Conservation (phyloP, 64 coral and sea anemone species). For the Acropora yongei region DNA sequence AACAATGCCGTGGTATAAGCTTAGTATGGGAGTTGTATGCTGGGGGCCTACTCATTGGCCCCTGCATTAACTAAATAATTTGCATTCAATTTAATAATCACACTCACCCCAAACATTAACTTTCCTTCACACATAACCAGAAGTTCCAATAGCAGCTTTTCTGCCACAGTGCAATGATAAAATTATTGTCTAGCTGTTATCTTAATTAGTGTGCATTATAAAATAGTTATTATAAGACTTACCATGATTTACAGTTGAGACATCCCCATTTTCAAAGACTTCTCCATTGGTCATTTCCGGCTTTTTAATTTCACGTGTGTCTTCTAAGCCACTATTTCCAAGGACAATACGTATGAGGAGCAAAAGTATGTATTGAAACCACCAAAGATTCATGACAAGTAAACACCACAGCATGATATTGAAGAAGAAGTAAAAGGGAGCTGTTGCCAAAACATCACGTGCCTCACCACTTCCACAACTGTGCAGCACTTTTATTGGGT, state of each 20-base stretch:
- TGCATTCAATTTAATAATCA: no score
- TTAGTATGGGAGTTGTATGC: no score
- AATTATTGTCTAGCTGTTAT: no score
- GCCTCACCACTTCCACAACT: conserved; percentile 29
- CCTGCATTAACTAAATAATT: no score
- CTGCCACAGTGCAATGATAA: no score
- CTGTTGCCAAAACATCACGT: conserved; percentile 6
- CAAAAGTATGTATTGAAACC: conserved; percentile 94
- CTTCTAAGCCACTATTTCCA: conserved; percentile 78
- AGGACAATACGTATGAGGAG: conserved; percentile 76
- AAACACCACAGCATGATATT: conserved; percentile 84
- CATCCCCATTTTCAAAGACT: conserved; percentile 24
- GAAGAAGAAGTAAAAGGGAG: conserved; percentile 96
- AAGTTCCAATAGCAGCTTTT: no score
- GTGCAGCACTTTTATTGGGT: conserved; percentile 76
- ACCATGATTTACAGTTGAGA: background rate
- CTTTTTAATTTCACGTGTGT: conserved; percentile 80
- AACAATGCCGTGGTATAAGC: no score
- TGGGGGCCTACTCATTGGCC: no score
- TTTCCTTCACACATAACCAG: no score
- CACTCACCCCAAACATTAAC: no score
- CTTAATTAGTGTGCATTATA: background rate
- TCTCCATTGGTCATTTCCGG: conserved; percentile 15
- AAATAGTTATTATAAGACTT: background rate
- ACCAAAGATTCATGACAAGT: conserved; percentile 90